Evolutionary conservation across 1,140 invertebrate genomes (phyloP).

Genomic region (Macrotrachela quadricornifera): DNA sequence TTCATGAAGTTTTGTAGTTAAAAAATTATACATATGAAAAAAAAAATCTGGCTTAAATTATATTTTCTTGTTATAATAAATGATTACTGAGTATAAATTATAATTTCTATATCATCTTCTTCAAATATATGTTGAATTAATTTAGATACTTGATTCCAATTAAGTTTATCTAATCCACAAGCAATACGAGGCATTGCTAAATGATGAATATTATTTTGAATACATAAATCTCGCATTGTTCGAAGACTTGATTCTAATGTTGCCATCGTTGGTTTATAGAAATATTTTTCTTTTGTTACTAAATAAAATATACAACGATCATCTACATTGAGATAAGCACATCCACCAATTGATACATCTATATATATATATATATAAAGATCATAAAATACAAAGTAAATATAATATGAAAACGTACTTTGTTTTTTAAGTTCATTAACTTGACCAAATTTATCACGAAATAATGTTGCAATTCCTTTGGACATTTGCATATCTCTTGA

Average conservation of each 20-base stretch:
- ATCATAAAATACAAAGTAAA: too few relatives aligned
- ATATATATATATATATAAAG: not conserved
- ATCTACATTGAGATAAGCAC: slow-evolving; percentile 33
- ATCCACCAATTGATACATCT: slow-evolving; percentile 31
- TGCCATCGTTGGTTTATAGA: slow-evolving; percentile 25
- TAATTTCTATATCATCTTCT: too few relatives aligned
- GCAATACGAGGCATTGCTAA: slow-evolving; percentile 42
- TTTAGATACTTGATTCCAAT: slow-evolving; percentile 28
- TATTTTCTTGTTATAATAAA: too few relatives aligned
- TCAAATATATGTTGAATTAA: too few relatives aligned
- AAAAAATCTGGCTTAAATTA: too few relatives aligned
- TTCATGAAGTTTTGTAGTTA: too few relatives aligned
- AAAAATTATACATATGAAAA: too few relatives aligned
- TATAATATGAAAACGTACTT: slow-evolving; percentile 11
- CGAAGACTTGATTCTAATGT: slow-evolving; percentile 17
- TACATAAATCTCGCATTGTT: slow-evolving; percentile 18
- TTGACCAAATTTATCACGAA: slow-evolving; percentile 28
- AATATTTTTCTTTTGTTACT: slow-evolving; percentile 26
- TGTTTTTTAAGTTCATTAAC: slow-evolving; percentile 25
- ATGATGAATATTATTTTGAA: slow-evolving; percentile 27
- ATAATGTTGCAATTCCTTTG: slow-evolving; percentile 39
- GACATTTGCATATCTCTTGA: slow-evolving; percentile 41
- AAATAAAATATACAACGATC: slow-evolving; percentile 38
- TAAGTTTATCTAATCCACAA: slow-evolving; percentile 40
- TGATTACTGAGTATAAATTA: too few relatives aligned